Conservation (phyloP, 1,140 invertebrate genomes). For the Drosophila bocki region DNA sequence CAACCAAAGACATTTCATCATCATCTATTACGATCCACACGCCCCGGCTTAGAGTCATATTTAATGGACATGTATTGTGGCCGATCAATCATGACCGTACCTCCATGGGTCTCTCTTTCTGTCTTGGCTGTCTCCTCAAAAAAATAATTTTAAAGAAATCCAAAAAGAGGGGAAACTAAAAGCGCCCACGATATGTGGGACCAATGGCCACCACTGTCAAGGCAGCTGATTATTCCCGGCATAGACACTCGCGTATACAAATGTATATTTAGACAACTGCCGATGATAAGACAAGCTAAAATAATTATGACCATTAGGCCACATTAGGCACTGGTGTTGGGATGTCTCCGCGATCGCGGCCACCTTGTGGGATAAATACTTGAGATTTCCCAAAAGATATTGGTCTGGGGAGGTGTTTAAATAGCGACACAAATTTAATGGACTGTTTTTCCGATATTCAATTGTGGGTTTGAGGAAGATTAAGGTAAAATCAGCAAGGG, state of each 20-base stretch:
- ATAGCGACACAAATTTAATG: slow-evolving; percentile 12
- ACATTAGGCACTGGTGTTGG: slow-evolving; percentile 59
- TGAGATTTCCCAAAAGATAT: slow-evolving; percentile 5
- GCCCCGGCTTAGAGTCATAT: slow-evolving; percentile 70
- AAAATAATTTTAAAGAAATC: slow-evolving; percentile 32
- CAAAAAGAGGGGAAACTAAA: slow-evolving; percentile 40
- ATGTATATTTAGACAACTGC: slow-evolving; percentile 68
- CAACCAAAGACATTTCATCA: slow-evolving; percentile 59
- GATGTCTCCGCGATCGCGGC: slow-evolving; percentile 26
- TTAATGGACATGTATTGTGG: slow-evolving; percentile 79
- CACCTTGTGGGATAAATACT: slow-evolving; percentile 40
- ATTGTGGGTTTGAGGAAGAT: too few species aligned
- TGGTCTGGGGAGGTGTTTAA: slow-evolving; percentile 1
- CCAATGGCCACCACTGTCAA: slow-evolving; percentile 69
- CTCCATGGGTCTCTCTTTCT: slow-evolving; percentile 15
- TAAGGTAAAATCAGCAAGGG: background rate
- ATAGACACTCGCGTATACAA: slow-evolving; percentile 45
- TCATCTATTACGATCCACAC: slow-evolving; percentile 66
- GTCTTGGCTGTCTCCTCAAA: slow-evolving; percentile 12
- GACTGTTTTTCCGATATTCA: slow-evolving; percentile 1
- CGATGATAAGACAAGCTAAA: slow-evolving; percentile 74
- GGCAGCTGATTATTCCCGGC: slow-evolving; percentile 64
- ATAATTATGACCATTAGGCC: slow-evolving; percentile 79
- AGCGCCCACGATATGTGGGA: slow-evolving; percentile 76
- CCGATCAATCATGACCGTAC: slow-evolving; percentile 78